Conservation (phyloP, 2,113 vertebrate species). For the Odobenus rosmarus region DNA sequence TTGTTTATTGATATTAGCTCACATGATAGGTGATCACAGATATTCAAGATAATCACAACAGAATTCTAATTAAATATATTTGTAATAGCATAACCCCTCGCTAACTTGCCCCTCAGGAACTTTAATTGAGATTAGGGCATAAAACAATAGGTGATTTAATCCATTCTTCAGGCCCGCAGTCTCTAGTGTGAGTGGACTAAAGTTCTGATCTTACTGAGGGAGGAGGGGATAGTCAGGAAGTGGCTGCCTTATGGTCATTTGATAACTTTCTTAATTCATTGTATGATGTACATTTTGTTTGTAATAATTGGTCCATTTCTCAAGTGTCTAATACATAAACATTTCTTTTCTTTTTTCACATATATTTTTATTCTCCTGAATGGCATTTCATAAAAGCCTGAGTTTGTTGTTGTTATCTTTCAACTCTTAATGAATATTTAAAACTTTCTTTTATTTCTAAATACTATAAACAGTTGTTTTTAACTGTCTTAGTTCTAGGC, state of each 20-base stretch:
- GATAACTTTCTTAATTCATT: slow-evolving; percentile 35
- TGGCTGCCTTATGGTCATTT: slow-evolving; percentile 2
- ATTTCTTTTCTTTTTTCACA: not conserved
- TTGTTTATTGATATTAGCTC: slow-evolving; percentile 12
- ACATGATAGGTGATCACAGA: not conserved
- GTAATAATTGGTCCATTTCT: not conserved
- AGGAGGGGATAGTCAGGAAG: not conserved
- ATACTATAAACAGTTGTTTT: slow-evolving; percentile 59
- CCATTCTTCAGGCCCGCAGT: not conserved
- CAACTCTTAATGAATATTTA: not conserved
- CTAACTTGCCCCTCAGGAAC: not conserved
- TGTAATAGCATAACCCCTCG: not conserved
- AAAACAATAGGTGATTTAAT: not conserved
- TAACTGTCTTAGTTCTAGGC: slow-evolving; percentile 89
- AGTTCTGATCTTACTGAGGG: not conserved
- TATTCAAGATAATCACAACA: slow-evolving; percentile 6
- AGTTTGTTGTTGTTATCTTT: not conserved
- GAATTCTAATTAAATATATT: slow-evolving; percentile 45
- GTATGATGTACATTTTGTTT: not conserved
- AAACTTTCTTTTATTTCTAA: slow-evolving; percentile 34
- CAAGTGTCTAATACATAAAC: not conserved
- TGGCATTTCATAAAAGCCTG: not conserved
- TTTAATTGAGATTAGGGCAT: not conserved
- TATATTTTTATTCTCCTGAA: slow-evolving; percentile 36
- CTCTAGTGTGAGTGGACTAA: not conserved